These are phyloP conservation scores for Brachionus sp. DNA, from an alignment of 1,140 invertebrate species.

Conservation along the genomic window DNA sequence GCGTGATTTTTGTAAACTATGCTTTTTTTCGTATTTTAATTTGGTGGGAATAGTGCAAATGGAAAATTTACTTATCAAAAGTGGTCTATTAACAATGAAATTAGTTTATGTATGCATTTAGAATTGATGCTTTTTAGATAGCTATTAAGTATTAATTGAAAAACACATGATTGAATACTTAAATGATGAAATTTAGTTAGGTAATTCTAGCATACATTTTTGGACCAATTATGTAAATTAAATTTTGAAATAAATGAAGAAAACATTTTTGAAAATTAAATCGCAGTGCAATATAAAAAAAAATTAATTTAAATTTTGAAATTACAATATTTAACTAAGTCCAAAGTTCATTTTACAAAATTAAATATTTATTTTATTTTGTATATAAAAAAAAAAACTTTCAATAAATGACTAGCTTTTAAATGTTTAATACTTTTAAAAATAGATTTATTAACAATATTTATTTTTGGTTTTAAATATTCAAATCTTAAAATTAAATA, in stretches of 20 bases:
- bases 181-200: neutral
- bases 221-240: neutral
- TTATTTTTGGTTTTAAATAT: neutral
- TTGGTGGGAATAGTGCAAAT: neutral
- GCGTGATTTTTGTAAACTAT: neutral
- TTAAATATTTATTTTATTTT: too few species aligned
- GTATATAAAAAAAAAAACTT: too few species aligned
- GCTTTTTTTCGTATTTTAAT: neutral
- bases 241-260: too few species aligned
- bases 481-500: neutral
- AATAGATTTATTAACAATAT: neutral
- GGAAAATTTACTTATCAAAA: neutral
- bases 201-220: neutral
- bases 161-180: neutral
- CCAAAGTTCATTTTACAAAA: too few species aligned
- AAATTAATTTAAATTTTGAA: too few species aligned
- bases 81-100: neutral
- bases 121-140: slow-evolving; percentile 2
- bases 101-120: neutral
- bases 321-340: too few species aligned
- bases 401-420: neutral
- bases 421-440: neutral
- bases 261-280: too few species aligned
- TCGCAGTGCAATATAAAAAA: too few species aligned
- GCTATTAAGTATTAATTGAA: neutral